Conservation (phyloP, 2,113 vertebrate genomes). For the Urocitellus parryii region DNA sequence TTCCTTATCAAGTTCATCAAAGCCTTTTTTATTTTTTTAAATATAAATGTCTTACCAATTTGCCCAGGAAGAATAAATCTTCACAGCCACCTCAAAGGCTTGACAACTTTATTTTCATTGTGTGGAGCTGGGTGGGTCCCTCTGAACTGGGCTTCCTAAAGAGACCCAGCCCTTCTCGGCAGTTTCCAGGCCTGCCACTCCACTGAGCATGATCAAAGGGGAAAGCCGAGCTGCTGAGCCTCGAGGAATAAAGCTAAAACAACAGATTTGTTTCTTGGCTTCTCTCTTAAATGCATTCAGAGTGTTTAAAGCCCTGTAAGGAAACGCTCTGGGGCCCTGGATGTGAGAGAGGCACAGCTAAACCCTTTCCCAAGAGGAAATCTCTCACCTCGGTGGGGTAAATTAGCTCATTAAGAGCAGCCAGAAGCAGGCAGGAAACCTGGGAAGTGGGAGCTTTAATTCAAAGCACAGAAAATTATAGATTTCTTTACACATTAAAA, state of each 20-base stretch:
- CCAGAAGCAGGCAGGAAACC: constrained; percentile 81
- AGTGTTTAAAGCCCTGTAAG: constrained; percentile 83
- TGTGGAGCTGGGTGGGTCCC: constrained; percentile 80
- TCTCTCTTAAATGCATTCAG: constrained; percentile 78
- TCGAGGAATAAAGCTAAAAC: constrained; percentile 81
- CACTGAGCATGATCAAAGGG: constrained; percentile 76
- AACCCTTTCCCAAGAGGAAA: constrained; percentile 83
- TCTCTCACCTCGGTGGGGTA: constrained; percentile 80
- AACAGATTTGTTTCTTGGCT: constrained; percentile 84
- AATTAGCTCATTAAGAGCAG: constrained; percentile 83
- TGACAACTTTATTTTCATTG: constrained; percentile 84
- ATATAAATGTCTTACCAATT: constrained; percentile 79
- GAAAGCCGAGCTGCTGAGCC: constrained; percentile 71
- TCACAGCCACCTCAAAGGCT: constrained; percentile 80
- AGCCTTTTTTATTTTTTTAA: neutral
- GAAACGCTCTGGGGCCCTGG: constrained; percentile 81
- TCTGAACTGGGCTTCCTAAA: constrained; percentile 80
- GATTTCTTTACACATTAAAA: constrained; percentile 85
- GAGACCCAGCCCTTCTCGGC: constrained; percentile 75
- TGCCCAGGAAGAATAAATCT: constrained; percentile 84
- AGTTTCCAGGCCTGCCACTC: constrained; percentile 80
- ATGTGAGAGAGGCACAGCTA: constrained; percentile 77
- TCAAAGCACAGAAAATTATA: constrained; percentile 83
- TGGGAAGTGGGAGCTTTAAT: constrained; percentile 81
- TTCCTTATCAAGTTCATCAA: constrained; percentile 82